Base-by-base conservation (phyloP, 2,113 vertebrate species). In the Opisthocomus hoazin region DNA sequence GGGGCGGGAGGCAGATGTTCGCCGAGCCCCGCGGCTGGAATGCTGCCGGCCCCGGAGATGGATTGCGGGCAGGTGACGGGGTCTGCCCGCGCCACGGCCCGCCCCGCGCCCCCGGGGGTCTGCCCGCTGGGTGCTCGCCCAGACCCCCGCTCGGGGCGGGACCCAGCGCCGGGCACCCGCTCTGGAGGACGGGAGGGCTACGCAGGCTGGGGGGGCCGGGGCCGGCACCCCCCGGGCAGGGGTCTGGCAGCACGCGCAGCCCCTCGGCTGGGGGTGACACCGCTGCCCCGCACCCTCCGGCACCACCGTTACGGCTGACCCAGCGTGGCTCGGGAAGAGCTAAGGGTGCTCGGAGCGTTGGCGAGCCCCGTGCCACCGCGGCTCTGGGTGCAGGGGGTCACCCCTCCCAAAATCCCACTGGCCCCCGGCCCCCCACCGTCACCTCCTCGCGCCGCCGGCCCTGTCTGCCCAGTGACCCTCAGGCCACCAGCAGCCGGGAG, bases 1-100 rank as follows among this genome's bases (percentile, higher is more conserved):
- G 78, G 81, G 94, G 89, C 89, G 87, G 81, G 37, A 95, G 94
- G 92, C 95, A 96, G 94, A 74, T 95, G 95, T 95, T 70, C 64
- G 87, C 69, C 27, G 70, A 57, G 87, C 96, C 96, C 90, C 78
- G 82, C 88, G 95, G 95, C 95, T 94, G 95, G 94, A 97, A 97
- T 96, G 93, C 87, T 87, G 95, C 75, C 51, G 78, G 53, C 70
- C 69, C 70, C 34, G 34, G 95, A 96, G 94, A 95, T 95, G 96
- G 95, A 97, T 95, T 30, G 79, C 41, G 79, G 66, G 85, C 82
- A 76, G 87, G 90, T 45, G 88, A 93, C 15, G 20, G 30, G 24
- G 91, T 75, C 93, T 81, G 60, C 24, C 41, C 65, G 68, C 12
- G 0, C 74, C 91, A 23, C 11, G 30, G 30, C 9, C 89, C 43